Evolutionary conservation across 53 echinoderm and acorn worm species (phyloP).

Genomic region (Holothuria leucospilota): DNA sequence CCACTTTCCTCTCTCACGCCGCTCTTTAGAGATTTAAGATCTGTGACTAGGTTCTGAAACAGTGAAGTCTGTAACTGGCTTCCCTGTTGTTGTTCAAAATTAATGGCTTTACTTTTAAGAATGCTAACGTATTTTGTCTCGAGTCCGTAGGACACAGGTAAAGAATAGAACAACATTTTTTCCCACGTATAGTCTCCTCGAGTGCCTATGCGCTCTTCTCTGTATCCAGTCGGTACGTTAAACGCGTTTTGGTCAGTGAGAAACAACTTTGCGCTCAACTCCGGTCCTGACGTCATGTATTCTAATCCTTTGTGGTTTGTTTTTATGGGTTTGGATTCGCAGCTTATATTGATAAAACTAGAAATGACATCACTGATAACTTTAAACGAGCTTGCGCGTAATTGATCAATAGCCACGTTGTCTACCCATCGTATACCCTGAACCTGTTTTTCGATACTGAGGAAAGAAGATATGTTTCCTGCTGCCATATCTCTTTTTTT

Average conservation of each 20-base stretch:
- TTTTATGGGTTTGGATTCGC: not conserved
- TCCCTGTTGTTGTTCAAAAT: too few species aligned
- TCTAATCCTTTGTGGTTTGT: constrained; percentile 1
- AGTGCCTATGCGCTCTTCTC: not conserved
- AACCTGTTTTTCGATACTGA: not conserved
- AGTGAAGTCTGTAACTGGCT: too few species aligned
- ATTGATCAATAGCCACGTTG: not conserved
- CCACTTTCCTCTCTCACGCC: too few species aligned
- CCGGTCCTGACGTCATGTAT: not conserved
- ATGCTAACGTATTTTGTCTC: too few species aligned
- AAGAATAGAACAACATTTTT: too few species aligned
- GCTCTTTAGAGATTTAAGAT: too few species aligned
- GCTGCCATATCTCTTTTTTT: not conserved
- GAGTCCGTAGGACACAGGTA: too few species aligned
- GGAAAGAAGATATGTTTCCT: not conserved
- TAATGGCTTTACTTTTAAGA: too few species aligned
- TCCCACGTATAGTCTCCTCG: too few species aligned
- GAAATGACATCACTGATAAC: not conserved
- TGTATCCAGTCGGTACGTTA: not conserved
- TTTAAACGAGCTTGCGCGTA: not conserved
- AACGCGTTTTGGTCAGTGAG: not conserved
- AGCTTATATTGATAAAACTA: constrained; percentile 10
- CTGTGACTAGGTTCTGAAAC: too few species aligned
- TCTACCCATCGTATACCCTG: constrained; percentile 2
- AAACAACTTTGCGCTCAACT: not conserved